These are phyloP conservation scores for Todiramphus saurophagus DNA, from an alignment of 2,113 vertebrate genomes.

Conservation along the genomic window DNA sequence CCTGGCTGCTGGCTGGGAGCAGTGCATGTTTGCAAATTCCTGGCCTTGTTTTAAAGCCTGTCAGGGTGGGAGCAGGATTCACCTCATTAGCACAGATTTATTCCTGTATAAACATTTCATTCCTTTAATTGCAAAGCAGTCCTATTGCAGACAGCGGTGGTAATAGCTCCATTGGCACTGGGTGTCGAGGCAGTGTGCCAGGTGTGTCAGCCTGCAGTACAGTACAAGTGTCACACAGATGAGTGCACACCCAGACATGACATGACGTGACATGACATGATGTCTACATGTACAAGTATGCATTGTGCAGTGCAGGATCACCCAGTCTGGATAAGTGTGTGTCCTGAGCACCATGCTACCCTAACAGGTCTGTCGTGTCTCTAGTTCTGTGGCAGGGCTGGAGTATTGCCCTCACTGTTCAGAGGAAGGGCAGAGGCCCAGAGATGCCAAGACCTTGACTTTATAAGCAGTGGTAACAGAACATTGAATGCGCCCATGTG, in stretches of 20 bases:
- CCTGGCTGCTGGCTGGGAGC: neutral
- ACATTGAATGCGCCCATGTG: rapidly evolving
- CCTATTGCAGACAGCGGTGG: neutral
- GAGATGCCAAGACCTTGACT: too few relatives aligned
- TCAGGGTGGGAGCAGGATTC: neutral
- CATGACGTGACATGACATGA: rapidly evolving
- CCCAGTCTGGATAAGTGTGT: rapidly evolving
- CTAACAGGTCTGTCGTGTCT: neutral
- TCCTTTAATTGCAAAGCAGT: constrained; percentile 45
- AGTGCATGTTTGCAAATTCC: rapidly evolving
- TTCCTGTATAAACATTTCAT: constrained; percentile 53
- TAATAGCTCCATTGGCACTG: neutral
- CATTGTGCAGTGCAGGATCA: neutral
- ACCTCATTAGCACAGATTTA: constrained; percentile 45
- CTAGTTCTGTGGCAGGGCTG: neutral
- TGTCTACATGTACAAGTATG: rapidly evolving
- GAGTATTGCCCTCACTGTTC: neutral
- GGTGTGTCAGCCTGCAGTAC: neutral
- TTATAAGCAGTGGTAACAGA: neutral
- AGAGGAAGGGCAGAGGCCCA: neutral
- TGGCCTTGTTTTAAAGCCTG: neutral
- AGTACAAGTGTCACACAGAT: rapidly evolving
- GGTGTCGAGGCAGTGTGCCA: neutral
- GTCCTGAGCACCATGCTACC: neutral
- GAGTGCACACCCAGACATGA: neutral